Evolutionary conservation across 2,888 invertebrate species (phyloP).

Genomic region (Melikaiella ostensackeni): DNA sequence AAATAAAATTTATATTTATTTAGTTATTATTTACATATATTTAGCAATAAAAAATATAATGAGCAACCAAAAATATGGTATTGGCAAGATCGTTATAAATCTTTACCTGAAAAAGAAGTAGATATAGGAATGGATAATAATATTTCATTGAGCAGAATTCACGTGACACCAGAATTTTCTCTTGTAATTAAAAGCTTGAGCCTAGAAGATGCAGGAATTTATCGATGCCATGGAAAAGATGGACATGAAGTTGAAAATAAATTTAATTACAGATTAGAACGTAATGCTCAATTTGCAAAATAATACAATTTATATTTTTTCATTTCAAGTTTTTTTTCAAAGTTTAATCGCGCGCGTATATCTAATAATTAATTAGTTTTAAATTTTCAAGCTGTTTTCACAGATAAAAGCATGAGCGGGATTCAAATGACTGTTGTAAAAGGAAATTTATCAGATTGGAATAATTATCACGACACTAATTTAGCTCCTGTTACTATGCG

Average conservation of each 20-base stretch:
- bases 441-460: constrained; percentile 79
- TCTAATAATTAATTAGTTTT: background rate
- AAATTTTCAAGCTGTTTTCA: constrained; percentile 57
- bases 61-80: constrained; percentile 76
- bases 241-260: constrained; percentile 74
- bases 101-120: constrained; percentile 73
- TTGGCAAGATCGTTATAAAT: constrained; percentile 74
- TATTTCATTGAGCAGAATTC: constrained; percentile 74
- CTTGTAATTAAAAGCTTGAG: constrained; percentile 77
- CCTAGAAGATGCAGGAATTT: constrained; percentile 77
- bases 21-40: background rate
- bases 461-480: constrained; percentile 77
- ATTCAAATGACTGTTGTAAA: constrained; percentile 60
- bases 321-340: too few species aligned
- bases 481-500: constrained; percentile 77
- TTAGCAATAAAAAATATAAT: constrained; percentile 41
- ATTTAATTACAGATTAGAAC: constrained; percentile 79
- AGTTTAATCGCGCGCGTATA: too few species aligned
- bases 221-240: constrained; percentile 78
- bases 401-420: constrained; percentile 45
- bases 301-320: too few species aligned
- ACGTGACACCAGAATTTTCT: constrained; percentile 76
- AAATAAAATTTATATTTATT: constrained; percentile 17
- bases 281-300: constrained; percentile 60
- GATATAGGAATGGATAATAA: constrained; percentile 78